Evolutionary conservation across 2,888 invertebrate species (phyloP).

Genomic region (Sicus ferrugineus): DNA sequence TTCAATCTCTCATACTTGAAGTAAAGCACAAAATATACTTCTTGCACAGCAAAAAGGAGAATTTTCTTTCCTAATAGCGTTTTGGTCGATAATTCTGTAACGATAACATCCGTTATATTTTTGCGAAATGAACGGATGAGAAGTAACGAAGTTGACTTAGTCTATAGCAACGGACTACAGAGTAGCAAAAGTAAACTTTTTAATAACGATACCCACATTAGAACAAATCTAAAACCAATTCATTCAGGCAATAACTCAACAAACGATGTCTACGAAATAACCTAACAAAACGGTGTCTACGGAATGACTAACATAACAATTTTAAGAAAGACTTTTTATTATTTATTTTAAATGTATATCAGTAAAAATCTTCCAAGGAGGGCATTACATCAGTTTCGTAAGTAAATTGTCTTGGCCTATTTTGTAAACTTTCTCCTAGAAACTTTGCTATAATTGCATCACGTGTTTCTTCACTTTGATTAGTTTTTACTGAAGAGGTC

Average conservation of each 20-base stretch:
- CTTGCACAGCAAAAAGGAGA: too few species aligned
- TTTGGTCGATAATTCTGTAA: too few species aligned
- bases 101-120: too few species aligned
- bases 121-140: too few species aligned
- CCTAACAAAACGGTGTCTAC: too few species aligned
- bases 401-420: slow-evolving; percentile 39
- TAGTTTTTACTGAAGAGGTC: background rate
- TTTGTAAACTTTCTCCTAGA: background rate
- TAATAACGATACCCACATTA: background rate
- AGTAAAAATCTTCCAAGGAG: slow-evolving; percentile 41
- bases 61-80: too few species aligned
- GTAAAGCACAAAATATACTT: too few species aligned
- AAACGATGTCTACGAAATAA: background rate
- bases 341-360: background rate
- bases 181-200: background rate
- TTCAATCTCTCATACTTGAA: too few species aligned
- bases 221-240: background rate
- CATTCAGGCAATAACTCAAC: background rate
- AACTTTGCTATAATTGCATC: background rate
- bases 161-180: too few species aligned
- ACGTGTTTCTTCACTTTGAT: background rate
- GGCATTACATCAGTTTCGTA: slow-evolving; percentile 56
- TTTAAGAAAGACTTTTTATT: too few species aligned
- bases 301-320: too few species aligned
- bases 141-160: too few species aligned